Evolutionary conservation across 2,113 vertebrate species (phyloP), one percentile per base, ranked within the genome.

Genomic region (Alexandromys fortis): DNA sequence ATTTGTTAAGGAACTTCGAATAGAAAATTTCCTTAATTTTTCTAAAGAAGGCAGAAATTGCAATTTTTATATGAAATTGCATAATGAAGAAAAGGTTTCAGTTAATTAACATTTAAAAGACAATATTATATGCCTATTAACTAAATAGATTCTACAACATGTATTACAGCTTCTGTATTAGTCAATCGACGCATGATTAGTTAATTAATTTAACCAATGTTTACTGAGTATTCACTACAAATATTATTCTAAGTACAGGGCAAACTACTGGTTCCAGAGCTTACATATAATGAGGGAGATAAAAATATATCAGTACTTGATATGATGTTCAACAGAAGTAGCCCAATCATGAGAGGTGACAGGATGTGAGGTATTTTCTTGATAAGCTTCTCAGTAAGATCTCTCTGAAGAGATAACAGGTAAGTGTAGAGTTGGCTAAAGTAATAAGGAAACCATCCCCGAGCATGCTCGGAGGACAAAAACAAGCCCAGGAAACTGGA

Each of bases 11-110:
- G 14, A 33, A 70, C 24, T 1, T 8, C 47, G 81, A 70, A 24
- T 58, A 93, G 1, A 58, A 90, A 94, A 42, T 58, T 21, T 33
- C 38, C 49, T 93, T 87, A 63, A 87, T 75, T 95, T 96, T 89
- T 83, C 11, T 16, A 68, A 86, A 81, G 30, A 81, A 81, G 17
- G 0, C 47, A 35, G 26, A 81, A 55, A 17, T 68, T 26, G 1
- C 10, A 78, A 72, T 90, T 95, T 81, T 81, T 93, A 63, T 58
- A 63, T 26, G n/a, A 92, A 92, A 77, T 87, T 7, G 75, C 26
- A 85, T 1, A 67, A 67, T 70, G 68, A 77, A 81, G 73, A 63
- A 83, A 96, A 91, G 16, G 28, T 65, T 7, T 47, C 21, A 72
- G 30, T 14, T 72, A 78, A 95, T 70, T 75, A 3, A n/a, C 38